These are phyloP conservation scores for Cerastis leucographa DNA, from an alignment of 2,888 invertebrate genomes.

Conservation along the genomic window DNA sequence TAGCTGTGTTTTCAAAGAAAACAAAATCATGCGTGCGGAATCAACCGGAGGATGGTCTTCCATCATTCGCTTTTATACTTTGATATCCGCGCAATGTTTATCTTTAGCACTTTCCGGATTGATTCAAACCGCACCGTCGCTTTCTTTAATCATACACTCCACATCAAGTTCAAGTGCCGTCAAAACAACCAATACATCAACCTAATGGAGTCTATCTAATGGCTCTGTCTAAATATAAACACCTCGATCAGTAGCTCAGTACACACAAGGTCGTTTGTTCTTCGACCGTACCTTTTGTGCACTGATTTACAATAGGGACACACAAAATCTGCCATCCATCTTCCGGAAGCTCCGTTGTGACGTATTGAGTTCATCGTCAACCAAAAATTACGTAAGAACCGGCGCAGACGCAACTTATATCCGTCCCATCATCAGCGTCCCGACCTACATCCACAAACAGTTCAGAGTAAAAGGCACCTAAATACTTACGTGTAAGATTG, in stretches of 20 bases:
- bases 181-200: conserved; percentile 72
- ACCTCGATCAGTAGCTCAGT: conserved; percentile 64
- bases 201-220: conserved; percentile 72
- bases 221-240: conserved; percentile 72
- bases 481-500: conserved; percentile 78
- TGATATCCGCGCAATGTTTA: conserved; percentile 67
- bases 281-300: conserved; percentile 73
- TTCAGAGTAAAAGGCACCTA: conserved; percentile 77
- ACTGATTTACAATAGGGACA: conserved; percentile 77
- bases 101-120: conserved; percentile 51
- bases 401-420: conserved; percentile 87
- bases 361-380: conserved; percentile 89
- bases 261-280: conserved; percentile 77
- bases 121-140: conserved; percentile 58
- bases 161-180: conserved; percentile 71
- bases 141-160: conserved; percentile 62
- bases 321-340: conserved; percentile 80
- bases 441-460: conserved; percentile 73
- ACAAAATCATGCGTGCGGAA: conserved; percentile 66
- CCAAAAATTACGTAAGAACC: conserved; percentile 87
- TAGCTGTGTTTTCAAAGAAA: conserved; percentile 57
- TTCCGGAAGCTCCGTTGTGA: conserved; percentile 86
- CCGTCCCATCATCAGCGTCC: conserved; percentile 74
- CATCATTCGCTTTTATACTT: conserved; percentile 67
- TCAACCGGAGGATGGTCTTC: conserved; percentile 62